phyloP scores from a whole-genome alignment of 2,888 invertebrate species.

The Agrochola macilenta region DNA sequence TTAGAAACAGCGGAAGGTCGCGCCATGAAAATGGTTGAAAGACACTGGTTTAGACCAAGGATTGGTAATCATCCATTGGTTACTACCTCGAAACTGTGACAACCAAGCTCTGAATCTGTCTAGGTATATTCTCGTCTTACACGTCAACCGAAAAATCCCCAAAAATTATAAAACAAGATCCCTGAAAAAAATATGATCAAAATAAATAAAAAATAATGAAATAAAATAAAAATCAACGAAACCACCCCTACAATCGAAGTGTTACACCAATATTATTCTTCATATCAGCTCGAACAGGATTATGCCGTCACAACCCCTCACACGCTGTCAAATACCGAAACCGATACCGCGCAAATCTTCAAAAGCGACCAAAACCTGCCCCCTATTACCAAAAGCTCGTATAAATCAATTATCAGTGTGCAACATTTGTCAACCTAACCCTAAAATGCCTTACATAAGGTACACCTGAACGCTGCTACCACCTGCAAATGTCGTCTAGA shows the following conservation, averaged over 20 bases:
- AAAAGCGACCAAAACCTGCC: constrained; percentile 64
- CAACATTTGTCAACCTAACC: constrained; percentile 78
- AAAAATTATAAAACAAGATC: constrained; percentile 21
- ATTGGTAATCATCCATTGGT: neutral
- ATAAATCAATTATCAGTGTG: constrained; percentile 83
- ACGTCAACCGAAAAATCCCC: constrained; percentile 7
- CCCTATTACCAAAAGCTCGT: constrained; percentile 71
- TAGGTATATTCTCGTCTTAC: neutral
- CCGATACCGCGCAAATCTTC: constrained; percentile 43
- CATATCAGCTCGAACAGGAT: constrained; percentile 40
- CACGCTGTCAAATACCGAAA: constrained; percentile 40
- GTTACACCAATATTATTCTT: constrained; percentile 39
- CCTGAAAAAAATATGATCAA: neutral
- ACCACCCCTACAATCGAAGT: constrained; percentile 40
- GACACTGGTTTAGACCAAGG: neutral
- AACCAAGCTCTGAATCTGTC: constrained; percentile 6
- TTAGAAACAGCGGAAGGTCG: too few species aligned
- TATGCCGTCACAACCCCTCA: constrained; percentile 45
- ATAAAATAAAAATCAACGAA: neutral
- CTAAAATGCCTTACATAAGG: constrained; percentile 73
- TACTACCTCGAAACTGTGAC: neutral
- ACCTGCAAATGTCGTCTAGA: constrained; percentile 88
- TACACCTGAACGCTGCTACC: constrained; percentile 79
- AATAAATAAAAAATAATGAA: neutral
- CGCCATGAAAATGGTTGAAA: too few species aligned